Evolutionary conservation across 2,888 invertebrate species (phyloP).

Genomic region (Willowsia nigromaculata): DNA sequence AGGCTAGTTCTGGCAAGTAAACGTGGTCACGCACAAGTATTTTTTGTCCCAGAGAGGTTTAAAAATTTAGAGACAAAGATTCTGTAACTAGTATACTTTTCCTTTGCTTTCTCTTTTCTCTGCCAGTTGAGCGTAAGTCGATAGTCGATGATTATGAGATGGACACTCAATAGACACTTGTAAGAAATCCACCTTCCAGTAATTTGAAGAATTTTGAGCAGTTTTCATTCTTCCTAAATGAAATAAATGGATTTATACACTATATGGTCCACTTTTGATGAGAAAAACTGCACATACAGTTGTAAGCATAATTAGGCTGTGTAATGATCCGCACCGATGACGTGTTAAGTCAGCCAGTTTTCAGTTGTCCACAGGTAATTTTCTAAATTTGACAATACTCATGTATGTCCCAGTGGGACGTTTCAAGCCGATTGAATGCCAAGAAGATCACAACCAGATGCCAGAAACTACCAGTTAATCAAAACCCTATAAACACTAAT

Average conservation of each 20-base stretch:
- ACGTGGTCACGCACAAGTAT: conserved; percentile 63
- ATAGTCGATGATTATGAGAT: not conserved
- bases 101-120: not conserved
- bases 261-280: not conserved
- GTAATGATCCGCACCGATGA: conserved; percentile 31
- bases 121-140: not conserved
- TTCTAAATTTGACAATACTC: not conserved
- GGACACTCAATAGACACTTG: not conserved
- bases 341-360: not conserved
- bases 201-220: conserved; percentile 27
- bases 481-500: not conserved
- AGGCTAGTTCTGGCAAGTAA: conserved; percentile 55
- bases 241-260: not conserved
- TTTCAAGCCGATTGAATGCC: not conserved
- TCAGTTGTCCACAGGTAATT: conserved; percentile 45
- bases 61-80: not conserved
- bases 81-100: not conserved
- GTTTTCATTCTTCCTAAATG: not conserved
- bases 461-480: not conserved
- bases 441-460: not conserved
- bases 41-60: conserved; percentile 1
- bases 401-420: not conserved
- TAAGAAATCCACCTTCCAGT: not conserved
- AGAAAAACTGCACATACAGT: not conserved
- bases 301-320: conserved; percentile 26